Base-by-base conservation (phyloP, 2,797 vertebrate species). In the Eulemur albifrons region DNA sequence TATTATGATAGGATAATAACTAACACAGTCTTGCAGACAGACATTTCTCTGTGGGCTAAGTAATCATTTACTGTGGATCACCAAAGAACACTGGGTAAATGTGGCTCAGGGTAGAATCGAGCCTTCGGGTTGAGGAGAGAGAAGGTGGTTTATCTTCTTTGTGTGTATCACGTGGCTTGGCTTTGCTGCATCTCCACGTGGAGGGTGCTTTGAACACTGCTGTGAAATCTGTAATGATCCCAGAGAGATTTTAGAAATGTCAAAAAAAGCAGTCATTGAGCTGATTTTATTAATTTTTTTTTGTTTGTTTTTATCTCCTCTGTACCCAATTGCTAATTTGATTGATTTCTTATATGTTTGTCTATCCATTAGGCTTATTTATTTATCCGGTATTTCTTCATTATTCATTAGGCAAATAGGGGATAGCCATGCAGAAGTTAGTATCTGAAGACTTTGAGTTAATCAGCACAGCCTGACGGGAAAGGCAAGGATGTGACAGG, bases 1-100 rank as follows among this genome's bases (percentile, higher is more conserved):
- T 97, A 93, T 94, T 86, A 90, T 86, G 93, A 94, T 90, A 93
- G 96, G 91, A 57, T 93, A 65, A 88, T 96, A 83, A 93, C 87
- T 88, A 96, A 95, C 83, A 59, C 54, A 25, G 83, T 30, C 89
- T 57, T 23, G 27, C 81, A 84, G 95, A 96, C 86, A 87, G 95
- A 79, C 38, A 3, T 65, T 96, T 84, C 90, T 97, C 89, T 63
- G 52, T n/a, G 8, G 70, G 93, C 96, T 92, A 43, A 86, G 95
- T 35, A 14, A 81, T 93, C 95, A 35, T 79, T 87, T 79, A 80
- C 63, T 25, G 12, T 21, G 72, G 45, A 67, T 81, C 73, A 67
- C 90, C 38, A 30, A 45, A 18, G 70, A 61, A 30, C 52, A 14
- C 83, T n/a, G 50, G 48, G 61, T 93, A 92, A 59, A 1, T 84